Evolutionary conservation across 2,888 invertebrate species (phyloP), one percentile per base, ranked within the genome.

Genomic region (Acronicta leporina): DNA sequence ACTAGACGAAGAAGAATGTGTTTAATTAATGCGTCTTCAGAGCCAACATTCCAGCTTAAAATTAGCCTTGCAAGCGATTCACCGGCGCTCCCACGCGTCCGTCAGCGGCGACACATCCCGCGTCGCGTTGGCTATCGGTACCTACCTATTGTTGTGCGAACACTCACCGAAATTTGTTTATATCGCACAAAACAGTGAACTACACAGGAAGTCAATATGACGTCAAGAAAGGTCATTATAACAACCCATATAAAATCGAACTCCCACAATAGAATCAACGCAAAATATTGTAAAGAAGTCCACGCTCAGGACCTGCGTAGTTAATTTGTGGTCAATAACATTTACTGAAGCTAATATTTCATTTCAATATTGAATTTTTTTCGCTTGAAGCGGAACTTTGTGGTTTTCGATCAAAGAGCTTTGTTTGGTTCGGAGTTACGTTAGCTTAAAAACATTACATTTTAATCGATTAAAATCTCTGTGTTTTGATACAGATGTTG

Each of bases 21-120:
- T 73, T 87, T 90, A 90, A 91, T 91, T 88, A 87, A 79, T 77
- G 80, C 62, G 83, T 83, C 71, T 83, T 85, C 70, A 79, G 83
- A 89, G 90, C 88, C 90, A 89, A 90, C 88, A 91, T 91, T 91
- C 91, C 85, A 64, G 80, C 81, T 82, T 86, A 90, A 89, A 91
- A 88, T 90, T 90, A 91, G 88, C 85, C 75, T 68, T 79, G 79
- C 79, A 78, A 73, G 79, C 81, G 79, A 84, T 87, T 90, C 89
- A 90, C 87, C 83, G 87, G 86, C 87, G 82, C 85, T 69, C 87
- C 87, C 83, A 86, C 88, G 83, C 80, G 56, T 54, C 63, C 40
- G 46, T 33, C 45, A 43, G 68, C 71, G 76, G 74, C 80, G 72
- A 68, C 48, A 10, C 41, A 47, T 33, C 38, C 38, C 38, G 38